Percentiles rank a stretch among this genome's conserved stretches.
Evolutionary conservation across 1,140 invertebrate species (phyloP).

Genomic region (Rhopalosiphum padi): DNA sequence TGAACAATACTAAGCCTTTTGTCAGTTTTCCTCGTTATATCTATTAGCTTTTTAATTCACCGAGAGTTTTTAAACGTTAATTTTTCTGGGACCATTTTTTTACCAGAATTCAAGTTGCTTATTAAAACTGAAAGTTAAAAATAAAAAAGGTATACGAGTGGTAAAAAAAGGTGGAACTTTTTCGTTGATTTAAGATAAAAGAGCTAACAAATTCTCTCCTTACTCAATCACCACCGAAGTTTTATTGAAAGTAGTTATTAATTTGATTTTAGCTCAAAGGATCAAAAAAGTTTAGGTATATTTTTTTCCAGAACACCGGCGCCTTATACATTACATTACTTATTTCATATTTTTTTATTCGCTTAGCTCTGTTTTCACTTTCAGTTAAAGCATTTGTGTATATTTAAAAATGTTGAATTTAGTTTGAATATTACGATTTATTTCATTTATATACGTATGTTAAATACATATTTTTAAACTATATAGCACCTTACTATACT

Average conservation of each 20-base stretch:
- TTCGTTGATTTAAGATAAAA: conserved; percentile 27
- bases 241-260: not conserved
- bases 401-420: not conserved
- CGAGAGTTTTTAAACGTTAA: not conserved
- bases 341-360: conserved; percentile 16
- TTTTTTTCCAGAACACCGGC: not conserved
- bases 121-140: not conserved
- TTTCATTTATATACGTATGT: not conserved
- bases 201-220: conserved; percentile 7
- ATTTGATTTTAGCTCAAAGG: conserved; percentile 26
- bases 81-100: not conserved
- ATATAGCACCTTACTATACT: not conserved
- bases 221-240: not conserved
- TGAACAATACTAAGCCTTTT: not conserved
- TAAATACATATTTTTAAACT: not conserved
- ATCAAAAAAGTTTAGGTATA: conserved; percentile 24
- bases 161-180: not conserved
- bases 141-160: not conserved
- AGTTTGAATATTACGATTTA: not conserved
- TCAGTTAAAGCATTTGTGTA: not conserved
- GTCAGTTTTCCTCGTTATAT: not conserved
- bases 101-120: not conserved
- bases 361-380: not conserved
- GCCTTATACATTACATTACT: not conserved
- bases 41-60: not conserved